Percentiles rank a stretch among this genome's conserved stretches.
Evolutionary conservation across 2,113 vertebrate species (phyloP).

Genomic region (Atherinomorus stipes): DNA sequence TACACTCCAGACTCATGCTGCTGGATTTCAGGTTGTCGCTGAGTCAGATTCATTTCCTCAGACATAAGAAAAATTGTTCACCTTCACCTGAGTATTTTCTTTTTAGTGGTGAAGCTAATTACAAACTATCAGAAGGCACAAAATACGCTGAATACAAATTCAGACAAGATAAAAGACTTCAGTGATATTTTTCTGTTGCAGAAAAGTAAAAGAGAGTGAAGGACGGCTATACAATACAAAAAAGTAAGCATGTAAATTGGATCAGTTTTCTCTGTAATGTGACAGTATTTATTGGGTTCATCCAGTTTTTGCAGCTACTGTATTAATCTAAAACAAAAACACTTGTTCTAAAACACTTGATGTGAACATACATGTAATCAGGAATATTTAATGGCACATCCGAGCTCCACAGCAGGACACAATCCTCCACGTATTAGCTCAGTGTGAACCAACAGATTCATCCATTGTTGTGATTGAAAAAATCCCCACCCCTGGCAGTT

Average conservation of each 20-base stretch:
- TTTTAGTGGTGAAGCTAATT: constrained; percentile 8
- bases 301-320: neutral
- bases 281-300: constrained; percentile 16
- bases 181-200: no score
- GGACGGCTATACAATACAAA: no score
- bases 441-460: constrained; percentile 35
- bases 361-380: constrained; percentile 20
- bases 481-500: constrained; percentile 35
- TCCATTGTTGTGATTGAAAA: constrained; percentile 31
- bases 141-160: neutral
- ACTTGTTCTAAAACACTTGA: constrained; percentile 30
- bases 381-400: constrained; percentile 43
- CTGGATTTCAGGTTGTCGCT: constrained; percentile 13
- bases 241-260: no score
- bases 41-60: constrained; percentile 28
- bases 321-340: constrained; percentile 33
- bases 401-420: constrained; percentile 37
- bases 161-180: neutral
- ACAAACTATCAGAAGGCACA: constrained; percentile 20
- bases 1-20: constrained; percentile 7
- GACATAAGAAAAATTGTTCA: constrained; percentile 29
- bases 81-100: constrained; percentile 22
- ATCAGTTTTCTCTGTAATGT: neutral
- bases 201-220: no score
- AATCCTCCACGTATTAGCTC: constrained; percentile 26